phyloP scores from a whole-genome alignment of 2,888 invertebrate species.

The Kryphioiulus occultus region DNA sequence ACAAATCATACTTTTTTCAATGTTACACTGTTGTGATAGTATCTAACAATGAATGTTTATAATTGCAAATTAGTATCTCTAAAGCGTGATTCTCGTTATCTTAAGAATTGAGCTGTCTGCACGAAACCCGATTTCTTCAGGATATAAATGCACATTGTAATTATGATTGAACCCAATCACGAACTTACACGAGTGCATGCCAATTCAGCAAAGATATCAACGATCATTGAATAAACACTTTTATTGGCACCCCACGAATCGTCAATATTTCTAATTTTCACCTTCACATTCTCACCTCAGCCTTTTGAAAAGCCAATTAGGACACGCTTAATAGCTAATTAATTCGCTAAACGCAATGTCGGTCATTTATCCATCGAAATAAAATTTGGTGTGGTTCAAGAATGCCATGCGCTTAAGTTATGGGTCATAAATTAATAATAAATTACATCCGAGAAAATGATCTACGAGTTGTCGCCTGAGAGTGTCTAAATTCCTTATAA shows the following conservation, averaged over 20 bases:
- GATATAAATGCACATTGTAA: background rate
- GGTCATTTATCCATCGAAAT: background rate
- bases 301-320: background rate
- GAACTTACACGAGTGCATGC: background rate
- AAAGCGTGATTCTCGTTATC: background rate
- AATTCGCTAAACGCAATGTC: background rate
- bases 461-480: background rate
- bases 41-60: background rate
- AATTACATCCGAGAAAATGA: background rate
- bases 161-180: background rate
- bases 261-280: background rate
- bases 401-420: background rate
- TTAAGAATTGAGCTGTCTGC: background rate
- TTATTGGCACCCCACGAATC: background rate
- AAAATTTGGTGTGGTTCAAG: background rate
- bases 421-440: background rate
- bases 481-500: background rate
- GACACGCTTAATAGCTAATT: background rate
- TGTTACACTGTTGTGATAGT: background rate
- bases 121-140: background rate
- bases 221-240: background rate
- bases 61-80: background rate
- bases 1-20: background rate
- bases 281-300: background rate
- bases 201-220: background rate